Conservation (phyloP, 2,797 vertebrate species). For the Jordanella pulchra region DNA sequence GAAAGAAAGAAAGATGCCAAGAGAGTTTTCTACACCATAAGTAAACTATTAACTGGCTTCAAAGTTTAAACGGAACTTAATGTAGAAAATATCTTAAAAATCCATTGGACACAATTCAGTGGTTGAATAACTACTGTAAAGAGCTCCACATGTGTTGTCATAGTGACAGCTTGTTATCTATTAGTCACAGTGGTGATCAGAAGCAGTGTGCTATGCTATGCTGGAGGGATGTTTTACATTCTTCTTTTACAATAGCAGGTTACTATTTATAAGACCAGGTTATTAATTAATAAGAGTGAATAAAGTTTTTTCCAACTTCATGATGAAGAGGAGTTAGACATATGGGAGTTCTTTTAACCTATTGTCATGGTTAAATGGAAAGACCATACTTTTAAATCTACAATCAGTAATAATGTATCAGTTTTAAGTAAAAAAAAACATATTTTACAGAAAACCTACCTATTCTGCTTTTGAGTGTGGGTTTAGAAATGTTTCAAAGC, state of each 20-base stretch:
- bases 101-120: conserved; percentile 17
- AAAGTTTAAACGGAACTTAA: background rate
- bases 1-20: background rate
- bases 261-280: conserved; percentile 75
- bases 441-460: background rate
- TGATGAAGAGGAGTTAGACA: conserved; percentile 5
- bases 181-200: conserved; percentile 88
- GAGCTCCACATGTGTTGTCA: conserved; percentile 79
- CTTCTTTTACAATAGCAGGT: conserved; percentile 78
- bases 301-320: conserved; percentile 23
- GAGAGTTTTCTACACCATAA: background rate
- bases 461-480: background rate
- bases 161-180: conserved; percentile 81
- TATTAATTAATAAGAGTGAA: conserved; percentile 84
- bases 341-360: conserved; percentile 20
- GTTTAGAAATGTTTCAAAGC: conserved; percentile 13
- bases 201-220: conserved; percentile 71
- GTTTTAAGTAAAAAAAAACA: background rate
- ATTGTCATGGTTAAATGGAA: conserved; percentile 1
- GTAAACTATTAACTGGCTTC: background rate
- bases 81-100: background rate
- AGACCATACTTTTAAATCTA: background rate
- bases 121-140: conserved; percentile 59
- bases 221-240: conserved; percentile 68
- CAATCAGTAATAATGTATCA: background rate